Evolutionary conservation across 2,797 vertebrate genomes (phyloP).

Genomic region (Prunella strophiata): DNA sequence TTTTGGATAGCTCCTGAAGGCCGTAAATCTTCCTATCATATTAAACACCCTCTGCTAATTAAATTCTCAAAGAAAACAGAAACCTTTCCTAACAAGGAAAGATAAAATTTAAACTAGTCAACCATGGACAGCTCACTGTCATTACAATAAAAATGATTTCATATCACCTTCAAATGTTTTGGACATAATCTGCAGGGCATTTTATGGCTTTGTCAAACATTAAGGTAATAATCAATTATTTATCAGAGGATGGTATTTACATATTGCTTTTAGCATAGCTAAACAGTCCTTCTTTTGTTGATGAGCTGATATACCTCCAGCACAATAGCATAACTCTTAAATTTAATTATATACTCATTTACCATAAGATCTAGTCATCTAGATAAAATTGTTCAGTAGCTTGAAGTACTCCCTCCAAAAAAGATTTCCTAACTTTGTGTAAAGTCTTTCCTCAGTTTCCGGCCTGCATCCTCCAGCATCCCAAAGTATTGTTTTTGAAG

Average conservation of each 20-base stretch:
- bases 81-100: slow-evolving; percentile 67
- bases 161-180: slow-evolving; percentile 64
- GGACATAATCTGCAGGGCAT: slow-evolving; percentile 63
- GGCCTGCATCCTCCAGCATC: slow-evolving; percentile 81
- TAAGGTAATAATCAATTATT: slow-evolving; percentile 75
- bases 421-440: slow-evolving; percentile 80
- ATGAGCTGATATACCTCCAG: slow-evolving; percentile 58
- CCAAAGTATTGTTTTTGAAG: slow-evolving; percentile 83
- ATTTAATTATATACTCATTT: slow-evolving; percentile 76
- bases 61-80: slow-evolving; percentile 71
- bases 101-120: slow-evolving; percentile 70
- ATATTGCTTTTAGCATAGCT: slow-evolving; percentile 66
- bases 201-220: slow-evolving; percentile 75
- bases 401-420: slow-evolving; percentile 70
- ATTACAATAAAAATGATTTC: slow-evolving; percentile 72
- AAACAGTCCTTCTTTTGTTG: slow-evolving; percentile 53
- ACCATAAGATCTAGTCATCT: slow-evolving; percentile 68
- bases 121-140: slow-evolving; percentile 70
- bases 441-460: slow-evolving; percentile 81
- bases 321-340: slow-evolving; percentile 59
- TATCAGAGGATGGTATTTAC: slow-evolving; percentile 72
- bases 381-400: slow-evolving; percentile 67
- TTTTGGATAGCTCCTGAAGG: slow-evolving; percentile 69
- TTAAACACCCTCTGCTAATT: slow-evolving; percentile 77
- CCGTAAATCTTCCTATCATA: slow-evolving; percentile 68